Evolutionary conservation across 2,113 vertebrate genomes (phyloP).

Genomic region (Apaloderma vittatum): DNA sequence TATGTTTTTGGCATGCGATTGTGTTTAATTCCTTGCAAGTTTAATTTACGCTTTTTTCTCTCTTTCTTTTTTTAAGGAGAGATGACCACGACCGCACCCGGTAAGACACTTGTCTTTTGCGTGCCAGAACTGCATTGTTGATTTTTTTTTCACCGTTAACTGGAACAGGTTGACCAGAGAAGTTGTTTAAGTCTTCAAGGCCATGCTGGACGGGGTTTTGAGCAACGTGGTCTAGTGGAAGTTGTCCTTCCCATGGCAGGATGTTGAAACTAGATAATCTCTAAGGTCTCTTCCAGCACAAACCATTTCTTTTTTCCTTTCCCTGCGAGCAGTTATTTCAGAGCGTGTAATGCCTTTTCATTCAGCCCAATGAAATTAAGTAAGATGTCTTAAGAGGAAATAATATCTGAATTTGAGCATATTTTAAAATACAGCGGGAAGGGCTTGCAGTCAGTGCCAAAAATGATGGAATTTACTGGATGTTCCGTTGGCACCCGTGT

Average conservation of each 20-base stretch:
- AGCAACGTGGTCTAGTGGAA: too few species aligned
- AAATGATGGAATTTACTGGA: background rate
- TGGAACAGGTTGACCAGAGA: too few species aligned
- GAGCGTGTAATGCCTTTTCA: background rate
- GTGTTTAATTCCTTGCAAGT: background rate
- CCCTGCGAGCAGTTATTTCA: background rate
- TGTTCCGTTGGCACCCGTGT: background rate
- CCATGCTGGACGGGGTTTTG: too few species aligned
- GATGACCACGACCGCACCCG: accelerated
- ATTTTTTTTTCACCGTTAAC: background rate
- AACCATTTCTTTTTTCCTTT: background rate
- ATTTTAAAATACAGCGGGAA: background rate
- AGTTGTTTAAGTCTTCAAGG: too few species aligned
- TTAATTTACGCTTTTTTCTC: background rate
- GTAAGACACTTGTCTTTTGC: constrained; percentile 71
- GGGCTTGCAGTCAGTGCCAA: background rate
- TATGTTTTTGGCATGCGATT: background rate
- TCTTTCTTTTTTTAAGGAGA: constrained; percentile 50
- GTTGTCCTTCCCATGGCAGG: too few species aligned
- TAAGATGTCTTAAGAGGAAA: background rate
- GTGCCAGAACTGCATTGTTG: background rate
- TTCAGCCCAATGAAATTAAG: background rate
- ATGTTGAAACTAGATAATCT: too few species aligned
- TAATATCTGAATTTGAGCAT: background rate
- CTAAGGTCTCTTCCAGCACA: too few species aligned